These are phyloP conservation scores for Orchesellides sinensis DNA, from an alignment of 2,888 invertebrate species.

Conservation along the genomic window DNA sequence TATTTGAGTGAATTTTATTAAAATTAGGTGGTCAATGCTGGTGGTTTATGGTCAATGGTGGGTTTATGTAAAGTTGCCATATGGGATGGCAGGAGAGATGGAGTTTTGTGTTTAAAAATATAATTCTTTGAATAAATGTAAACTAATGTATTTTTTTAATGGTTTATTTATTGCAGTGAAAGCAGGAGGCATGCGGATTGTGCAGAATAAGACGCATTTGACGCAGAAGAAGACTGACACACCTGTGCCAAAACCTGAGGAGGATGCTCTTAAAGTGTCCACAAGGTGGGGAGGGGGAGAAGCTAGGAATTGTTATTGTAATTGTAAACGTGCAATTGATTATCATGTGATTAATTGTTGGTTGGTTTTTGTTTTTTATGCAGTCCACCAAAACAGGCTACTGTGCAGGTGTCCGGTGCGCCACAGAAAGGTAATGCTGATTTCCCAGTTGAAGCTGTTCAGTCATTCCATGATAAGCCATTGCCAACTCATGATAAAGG, in stretches of 20 bases:
- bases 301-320: background rate
- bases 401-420: constrained; percentile 85
- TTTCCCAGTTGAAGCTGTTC: constrained; percentile 92
- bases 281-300: constrained; percentile 80
- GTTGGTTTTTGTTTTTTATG: constrained; percentile 56
- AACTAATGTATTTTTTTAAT: no score
- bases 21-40: background rate
- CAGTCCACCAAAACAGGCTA: constrained; percentile 85
- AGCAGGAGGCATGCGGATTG: constrained; percentile 95
- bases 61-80: background rate
- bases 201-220: constrained; percentile 86
- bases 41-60: background rate
- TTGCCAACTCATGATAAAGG: constrained; percentile 83
- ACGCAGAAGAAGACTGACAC: constrained; percentile 81
- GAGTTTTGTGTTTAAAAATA: background rate
- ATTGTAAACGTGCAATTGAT: background rate
- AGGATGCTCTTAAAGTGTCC: constrained; percentile 85
- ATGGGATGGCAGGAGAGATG: background rate
- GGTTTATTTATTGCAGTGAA: constrained; percentile 84
- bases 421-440: constrained; percentile 90
- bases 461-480: constrained; percentile 88
- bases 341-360: background rate
- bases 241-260: constrained; percentile 78
- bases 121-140: background rate
- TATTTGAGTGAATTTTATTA: background rate